Conservation (phyloP, 2,797 vertebrate genomes). For the Columba guinea region DNA sequence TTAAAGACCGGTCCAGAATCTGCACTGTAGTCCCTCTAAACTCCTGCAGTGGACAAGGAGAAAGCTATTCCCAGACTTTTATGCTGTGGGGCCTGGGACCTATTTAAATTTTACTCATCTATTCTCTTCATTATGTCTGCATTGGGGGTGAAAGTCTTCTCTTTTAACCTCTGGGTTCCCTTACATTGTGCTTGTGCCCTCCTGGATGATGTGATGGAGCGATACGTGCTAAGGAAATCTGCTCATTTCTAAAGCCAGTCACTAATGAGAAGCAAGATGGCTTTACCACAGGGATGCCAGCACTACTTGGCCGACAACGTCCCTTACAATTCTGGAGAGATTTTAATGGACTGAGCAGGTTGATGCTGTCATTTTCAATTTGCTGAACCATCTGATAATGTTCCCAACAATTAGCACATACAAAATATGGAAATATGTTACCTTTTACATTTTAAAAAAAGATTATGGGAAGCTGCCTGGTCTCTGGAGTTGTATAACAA, state of each 20-base stretch:
- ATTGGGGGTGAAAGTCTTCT: background rate
- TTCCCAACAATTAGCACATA: slow-evolving; percentile 76
- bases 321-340: slow-evolving; percentile 66
- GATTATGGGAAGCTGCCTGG: slow-evolving; percentile 19
- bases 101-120: background rate
- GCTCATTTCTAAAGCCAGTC: slow-evolving; percentile 59
- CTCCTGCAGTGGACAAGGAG: background rate
- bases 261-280: slow-evolving; percentile 72
- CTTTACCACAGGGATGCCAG: slow-evolving; percentile 63
- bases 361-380: slow-evolving; percentile 81
- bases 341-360: slow-evolving; percentile 73
- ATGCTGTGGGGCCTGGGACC: background rate
- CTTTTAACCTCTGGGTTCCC: slow-evolving; percentile 32
- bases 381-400: slow-evolving; percentile 67
- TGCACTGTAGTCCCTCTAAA: background rate
- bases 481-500: slow-evolving; percentile 25
- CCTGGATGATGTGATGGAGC: slow-evolving; percentile 16
- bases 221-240: slow-evolving; percentile 28
- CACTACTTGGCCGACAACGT: slow-evolving; percentile 62
- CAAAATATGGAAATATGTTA: slow-evolving; percentile 63
- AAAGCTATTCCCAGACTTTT: background rate
- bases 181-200: background rate
- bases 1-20: background rate
- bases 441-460: slow-evolving; percentile 49
- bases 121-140: background rate